Base-by-base conservation (phyloP, 2,888 invertebrate genomes). In the Hirtodrosophila histrioides region DNA sequence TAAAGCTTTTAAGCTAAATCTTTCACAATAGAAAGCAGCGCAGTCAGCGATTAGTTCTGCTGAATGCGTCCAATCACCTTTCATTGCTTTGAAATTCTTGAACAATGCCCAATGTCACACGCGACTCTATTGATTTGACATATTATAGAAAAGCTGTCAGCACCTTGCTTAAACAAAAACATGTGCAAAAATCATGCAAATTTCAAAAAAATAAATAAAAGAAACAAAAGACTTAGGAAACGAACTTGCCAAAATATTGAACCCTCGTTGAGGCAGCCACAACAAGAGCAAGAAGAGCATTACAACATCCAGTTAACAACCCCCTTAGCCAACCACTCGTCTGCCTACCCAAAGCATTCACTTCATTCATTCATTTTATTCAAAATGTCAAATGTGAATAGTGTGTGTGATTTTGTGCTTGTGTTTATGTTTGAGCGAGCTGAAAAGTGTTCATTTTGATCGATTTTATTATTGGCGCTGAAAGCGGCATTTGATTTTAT, bases 371-470 rank as follows among this genome's bases (percentile, higher is more conserved):
- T 35, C 35, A 56, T 10, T 23, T 11, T 33, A 54, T 50, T 49
- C 23, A 39, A 73, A 76, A 71, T 73, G 77, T 56, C 76, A 73
- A 71, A 65, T 76, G 77, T 73, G 51, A 65, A 49, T 60, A 46
- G 45, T 60, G 35, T 24, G 24, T 46, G 24, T 43, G 23, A n/a
- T n/a, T n/a, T n/a, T 62, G 29, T 44, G 24, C 40, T 33, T 51
- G 54, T 44, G 36, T 45, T 11, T 53, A 40, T 17, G 23, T 24
- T 33, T 29, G 9, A 10, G 40, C 11, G 11, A 37, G 46, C 49
- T 53, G 65, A 35, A 53, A 57, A 50, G 41, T 50, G 48, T 54
- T 48, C 51, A 48, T 41, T 56, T 17, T 17, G 17, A 17, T 17
- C 17, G 71, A 51, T 41, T 65, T 60, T 75, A 60, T 56, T 65